These are phyloP conservation scores for Drosophila colorata DNA, from an alignment of 2,888 invertebrate species.

Conservation along the genomic window DNA sequence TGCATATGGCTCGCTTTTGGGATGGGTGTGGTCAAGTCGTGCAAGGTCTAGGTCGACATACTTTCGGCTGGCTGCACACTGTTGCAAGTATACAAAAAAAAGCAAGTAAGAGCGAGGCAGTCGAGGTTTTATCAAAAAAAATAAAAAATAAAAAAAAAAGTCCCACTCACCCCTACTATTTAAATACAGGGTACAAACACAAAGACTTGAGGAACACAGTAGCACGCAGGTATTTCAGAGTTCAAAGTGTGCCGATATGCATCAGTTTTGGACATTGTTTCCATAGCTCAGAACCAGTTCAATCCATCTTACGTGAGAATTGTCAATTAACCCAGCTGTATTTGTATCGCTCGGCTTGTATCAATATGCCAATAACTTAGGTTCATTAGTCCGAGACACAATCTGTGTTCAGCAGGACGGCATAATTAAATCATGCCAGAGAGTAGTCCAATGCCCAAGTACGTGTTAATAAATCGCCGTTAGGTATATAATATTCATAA, in stretches of 20 bases:
- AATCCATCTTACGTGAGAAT: slow-evolving; percentile 2
- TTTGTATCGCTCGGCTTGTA: not conserved
- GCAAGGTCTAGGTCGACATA: slow-evolving; percentile 72
- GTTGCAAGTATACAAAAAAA: slow-evolving; percentile 18
- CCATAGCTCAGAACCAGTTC: slow-evolving; percentile 20
- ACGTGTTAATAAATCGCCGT: slow-evolving; percentile 38
- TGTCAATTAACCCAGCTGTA: slow-evolving; percentile 10
- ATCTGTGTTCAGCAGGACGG: slow-evolving; percentile 17
- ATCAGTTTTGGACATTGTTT: not conserved
- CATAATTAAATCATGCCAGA: slow-evolving; percentile 16
- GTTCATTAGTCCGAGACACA: slow-evolving; percentile 38
- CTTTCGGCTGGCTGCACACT: slow-evolving; percentile 49
- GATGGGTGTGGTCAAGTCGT: slow-evolving; percentile 54
- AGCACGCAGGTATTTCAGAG: not conserved
- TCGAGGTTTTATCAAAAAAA: too few relatives aligned
- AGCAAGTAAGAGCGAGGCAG: not conserved
- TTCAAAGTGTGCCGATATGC: not conserved
- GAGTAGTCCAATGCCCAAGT: slow-evolving; percentile 11
- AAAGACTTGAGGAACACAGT: slow-evolving; percentile 2
- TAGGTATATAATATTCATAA: slow-evolving; percentile 2
- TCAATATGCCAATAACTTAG: slow-evolving; percentile 25
- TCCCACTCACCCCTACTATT: too few relatives aligned
- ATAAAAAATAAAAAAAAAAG: too few relatives aligned
- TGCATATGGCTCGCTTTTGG: slow-evolving; percentile 39
- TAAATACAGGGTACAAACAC: not conserved